These are phyloP conservation scores for Aphidius colemani DNA, from an alignment of 2,888 invertebrate species.

Conservation along the genomic window DNA sequence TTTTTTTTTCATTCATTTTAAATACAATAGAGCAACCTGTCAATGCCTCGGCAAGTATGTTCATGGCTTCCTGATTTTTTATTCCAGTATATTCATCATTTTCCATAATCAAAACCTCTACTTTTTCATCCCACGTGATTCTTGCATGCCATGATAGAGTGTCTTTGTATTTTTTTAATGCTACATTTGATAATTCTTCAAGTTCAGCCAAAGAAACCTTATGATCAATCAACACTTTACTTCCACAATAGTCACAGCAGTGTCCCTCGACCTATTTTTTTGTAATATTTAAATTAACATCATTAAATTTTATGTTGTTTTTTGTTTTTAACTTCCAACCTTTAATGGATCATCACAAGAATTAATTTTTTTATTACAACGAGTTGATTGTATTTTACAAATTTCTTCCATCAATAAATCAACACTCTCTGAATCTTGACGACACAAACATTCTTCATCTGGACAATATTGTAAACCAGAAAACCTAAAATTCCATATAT, in stretches of 20 bases:
- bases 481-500: no score
- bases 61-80: conserved; percentile 41
- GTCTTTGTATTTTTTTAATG: conserved; percentile 37
- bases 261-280: conserved; percentile 52
- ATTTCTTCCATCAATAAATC: conserved; percentile 48
- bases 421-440: conserved; percentile 39
- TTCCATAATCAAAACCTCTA: conserved; percentile 50
- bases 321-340: conserved; percentile 35
- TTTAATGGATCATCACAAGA: conserved; percentile 49
- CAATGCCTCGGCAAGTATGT: conserved; percentile 33
- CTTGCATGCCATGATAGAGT: conserved; percentile 50
- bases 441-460: conserved; percentile 46
- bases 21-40: conserved; percentile 17
- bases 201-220: conserved; percentile 39
- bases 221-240: conserved; percentile 42
- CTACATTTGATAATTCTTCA: conserved; percentile 36
- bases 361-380: conserved; percentile 38
- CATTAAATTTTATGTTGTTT: not conserved
- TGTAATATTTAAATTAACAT: not conserved
- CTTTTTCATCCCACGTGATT: conserved; percentile 38
- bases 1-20: no score
- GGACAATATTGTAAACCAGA: conserved; percentile 31
- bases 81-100: conserved; percentile 43
- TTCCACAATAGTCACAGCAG: conserved; percentile 55
- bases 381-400: conserved; percentile 46